Conservation (phyloP, 2,888 invertebrate genomes). For the Alsophila aescularia region DNA sequence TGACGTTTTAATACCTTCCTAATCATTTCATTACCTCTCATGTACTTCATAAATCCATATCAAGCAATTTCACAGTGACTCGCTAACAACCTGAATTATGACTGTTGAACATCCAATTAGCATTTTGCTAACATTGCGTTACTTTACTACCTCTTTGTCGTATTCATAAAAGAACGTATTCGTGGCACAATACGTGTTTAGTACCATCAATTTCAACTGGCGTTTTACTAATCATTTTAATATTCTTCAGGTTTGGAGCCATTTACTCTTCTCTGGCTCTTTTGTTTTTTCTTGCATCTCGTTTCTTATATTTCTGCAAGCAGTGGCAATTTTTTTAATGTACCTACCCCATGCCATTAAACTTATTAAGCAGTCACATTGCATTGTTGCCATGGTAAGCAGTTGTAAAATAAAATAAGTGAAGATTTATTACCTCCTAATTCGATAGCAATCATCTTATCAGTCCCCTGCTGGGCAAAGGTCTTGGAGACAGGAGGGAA, state of each 20-base stretch:
- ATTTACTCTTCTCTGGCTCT: too few species aligned
- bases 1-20: too few species aligned
- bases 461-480: slow-evolving; percentile 14
- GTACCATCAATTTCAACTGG: too few species aligned
- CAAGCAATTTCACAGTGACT: slow-evolving; percentile 5
- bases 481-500: slow-evolving; percentile 6
- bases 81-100: slow-evolving; percentile 17
- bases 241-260: too few species aligned
- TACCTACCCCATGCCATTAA: too few species aligned
- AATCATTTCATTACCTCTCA: neutral
- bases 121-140: neutral
- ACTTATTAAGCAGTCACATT: neutral
- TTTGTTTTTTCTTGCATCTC: too few species aligned
- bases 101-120: slow-evolving; percentile 17
- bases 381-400: neutral
- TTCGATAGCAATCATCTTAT: slow-evolving; percentile 18
- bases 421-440: slow-evolving; percentile 16
- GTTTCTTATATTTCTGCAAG: too few species aligned
- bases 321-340: too few species aligned
- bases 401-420: neutral
- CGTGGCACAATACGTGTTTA: too few species aligned
- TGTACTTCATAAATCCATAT: neutral
- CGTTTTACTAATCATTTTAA: too few species aligned
- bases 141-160: neutral
- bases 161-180: neutral